phyloP scores from a whole-genome alignment of 2,888 invertebrate species.

The Ditula angustiorana region DNA sequence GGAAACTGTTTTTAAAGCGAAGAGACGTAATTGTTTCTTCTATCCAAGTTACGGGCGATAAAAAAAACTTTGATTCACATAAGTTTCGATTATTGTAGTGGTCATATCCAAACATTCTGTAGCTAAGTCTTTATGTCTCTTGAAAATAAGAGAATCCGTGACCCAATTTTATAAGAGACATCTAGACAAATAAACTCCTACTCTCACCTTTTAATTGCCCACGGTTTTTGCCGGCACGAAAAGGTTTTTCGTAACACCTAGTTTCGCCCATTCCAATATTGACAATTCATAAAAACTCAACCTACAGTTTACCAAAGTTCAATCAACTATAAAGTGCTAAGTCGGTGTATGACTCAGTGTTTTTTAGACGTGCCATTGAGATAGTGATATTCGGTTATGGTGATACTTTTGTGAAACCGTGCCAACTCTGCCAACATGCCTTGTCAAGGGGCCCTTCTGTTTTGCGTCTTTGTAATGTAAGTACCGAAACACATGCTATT shows the following conservation, averaged over 20 bases:
- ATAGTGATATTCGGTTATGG: conserved; percentile 60
- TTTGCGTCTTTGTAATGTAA: conserved; percentile 70
- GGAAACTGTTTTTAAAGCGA: conserved; percentile 43
- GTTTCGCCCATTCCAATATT: conserved; percentile 42
- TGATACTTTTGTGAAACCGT: conserved; percentile 57
- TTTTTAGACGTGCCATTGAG: conserved; percentile 49
- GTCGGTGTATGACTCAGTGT: conserved; percentile 59
- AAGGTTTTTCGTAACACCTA: conserved; percentile 31
- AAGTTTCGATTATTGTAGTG: too few species aligned
- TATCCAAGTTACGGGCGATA: not conserved
- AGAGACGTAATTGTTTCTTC: not conserved
- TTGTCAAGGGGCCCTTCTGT: conserved; percentile 61
- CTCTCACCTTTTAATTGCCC: not conserved
- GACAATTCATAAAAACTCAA: conserved; percentile 44
- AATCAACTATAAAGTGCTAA: conserved; percentile 57
- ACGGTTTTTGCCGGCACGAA: conserved; percentile 16
- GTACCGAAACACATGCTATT: conserved; percentile 51
- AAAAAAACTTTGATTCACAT: not conserved
- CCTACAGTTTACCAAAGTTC: conserved; percentile 46
- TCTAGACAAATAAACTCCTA: not conserved
- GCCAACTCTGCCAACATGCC: conserved; percentile 53
- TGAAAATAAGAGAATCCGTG: not conserved
- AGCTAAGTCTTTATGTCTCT: too few species aligned
- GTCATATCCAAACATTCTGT: too few species aligned
- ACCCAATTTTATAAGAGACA: not conserved